These are phyloP conservation scores for Caligus rogercresseyi DNA, from an alignment of 1,140 invertebrate genomes.

Conservation along the genomic window DNA sequence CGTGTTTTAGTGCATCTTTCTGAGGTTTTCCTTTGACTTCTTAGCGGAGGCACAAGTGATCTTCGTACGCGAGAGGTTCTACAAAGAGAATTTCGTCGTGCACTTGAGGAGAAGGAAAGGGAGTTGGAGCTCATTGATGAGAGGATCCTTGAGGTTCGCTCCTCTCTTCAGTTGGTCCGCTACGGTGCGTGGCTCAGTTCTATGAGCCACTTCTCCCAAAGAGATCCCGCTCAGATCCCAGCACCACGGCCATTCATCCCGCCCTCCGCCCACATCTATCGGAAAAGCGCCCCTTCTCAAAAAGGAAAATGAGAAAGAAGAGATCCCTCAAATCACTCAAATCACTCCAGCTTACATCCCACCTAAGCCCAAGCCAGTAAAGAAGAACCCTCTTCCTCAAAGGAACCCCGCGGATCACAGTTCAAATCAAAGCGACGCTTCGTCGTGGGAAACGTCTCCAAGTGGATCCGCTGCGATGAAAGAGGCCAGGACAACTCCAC, in stretches of 20 bases:
- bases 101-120: constrained; percentile 8
- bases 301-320: not conserved
- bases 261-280: not conserved
- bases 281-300: not conserved
- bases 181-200: constrained; percentile 6
- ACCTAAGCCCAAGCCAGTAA: not conserved
- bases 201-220: not conserved
- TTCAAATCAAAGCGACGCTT: constrained; percentile 27
- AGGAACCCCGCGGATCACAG: constrained; percentile 2
- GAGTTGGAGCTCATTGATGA: constrained; percentile 15
- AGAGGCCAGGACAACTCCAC: constrained; percentile 45
- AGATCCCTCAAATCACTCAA: not conserved
- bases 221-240: not conserved
- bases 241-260: not conserved
- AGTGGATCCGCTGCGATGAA: constrained; percentile 50
- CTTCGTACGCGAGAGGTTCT: not conserved
- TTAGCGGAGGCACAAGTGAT: not conserved
- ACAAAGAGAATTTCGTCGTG: not conserved
- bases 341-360: not conserved
- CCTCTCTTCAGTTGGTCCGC: constrained; percentile 7
- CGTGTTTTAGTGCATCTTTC: not conserved
- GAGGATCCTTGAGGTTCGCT: not conserved
- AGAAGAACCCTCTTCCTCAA: not conserved
- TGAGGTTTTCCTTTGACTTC: no score
- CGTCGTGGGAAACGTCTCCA: constrained; percentile 65